Evolutionary conservation across 2,888 invertebrate genomes (phyloP).

Genomic region (Apotomis betuletana): DNA sequence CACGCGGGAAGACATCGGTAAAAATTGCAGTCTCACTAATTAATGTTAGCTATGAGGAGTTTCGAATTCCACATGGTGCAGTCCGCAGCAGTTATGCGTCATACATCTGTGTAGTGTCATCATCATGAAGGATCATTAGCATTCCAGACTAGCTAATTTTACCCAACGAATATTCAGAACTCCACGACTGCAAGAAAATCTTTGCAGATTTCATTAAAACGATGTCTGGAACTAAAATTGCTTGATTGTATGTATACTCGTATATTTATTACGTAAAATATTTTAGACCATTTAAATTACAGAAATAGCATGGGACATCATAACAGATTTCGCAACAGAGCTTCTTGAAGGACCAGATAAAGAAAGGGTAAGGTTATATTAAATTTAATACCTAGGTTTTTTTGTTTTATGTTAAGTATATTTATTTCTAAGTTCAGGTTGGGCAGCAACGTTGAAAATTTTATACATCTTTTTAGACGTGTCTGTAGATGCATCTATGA

Average conservation of each 20-base stretch:
- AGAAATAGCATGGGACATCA: conserved; percentile 94
- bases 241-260: not conserved
- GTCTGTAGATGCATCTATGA: too few relatives aligned
- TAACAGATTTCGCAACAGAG: conserved; percentile 91
- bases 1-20: conserved; percentile 91
- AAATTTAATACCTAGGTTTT: not conserved
- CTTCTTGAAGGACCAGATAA: conserved; percentile 88
- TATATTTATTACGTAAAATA: not conserved
- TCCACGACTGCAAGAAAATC: too few relatives aligned
- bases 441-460: too few relatives aligned
- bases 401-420: too few relatives aligned
- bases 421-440: too few relatives aligned
- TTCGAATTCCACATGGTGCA: not conserved
- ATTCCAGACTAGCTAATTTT: too few relatives aligned
- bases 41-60: not conserved
- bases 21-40: not conserved
- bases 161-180: too few relatives aligned
- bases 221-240: not conserved
- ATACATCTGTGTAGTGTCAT: too few relatives aligned
- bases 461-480: too few relatives aligned
- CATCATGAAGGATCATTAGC: too few relatives aligned
- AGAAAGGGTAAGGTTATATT: conserved; percentile 76
- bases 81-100: too few relatives aligned
- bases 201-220: too few relatives aligned
- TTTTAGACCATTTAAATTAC: conserved; percentile 46